phyloP scores from a whole-genome alignment of 1,140 invertebrate species.

The Pseudomyrmex pallidus region DNA sequence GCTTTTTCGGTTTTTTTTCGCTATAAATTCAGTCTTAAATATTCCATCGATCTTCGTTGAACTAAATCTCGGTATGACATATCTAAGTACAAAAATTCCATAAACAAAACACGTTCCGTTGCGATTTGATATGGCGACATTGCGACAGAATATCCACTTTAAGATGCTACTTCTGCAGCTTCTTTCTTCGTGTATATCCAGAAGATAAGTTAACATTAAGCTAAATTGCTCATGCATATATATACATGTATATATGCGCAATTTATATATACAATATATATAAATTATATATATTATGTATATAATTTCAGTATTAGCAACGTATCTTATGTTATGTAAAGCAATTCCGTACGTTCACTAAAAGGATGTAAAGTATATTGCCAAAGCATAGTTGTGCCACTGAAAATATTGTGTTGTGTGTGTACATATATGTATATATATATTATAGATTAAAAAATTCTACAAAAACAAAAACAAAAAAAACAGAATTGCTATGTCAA shows the following conservation, averaged over 20 bases:
- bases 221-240: conserved; percentile 66
- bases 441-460: conserved; percentile 52
- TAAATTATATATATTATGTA: no score
- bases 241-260: conserved; percentile 9
- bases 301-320: conserved; percentile 50
- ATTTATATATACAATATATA: neutral
- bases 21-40: conserved; percentile 85
- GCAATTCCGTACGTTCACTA: conserved; percentile 71
- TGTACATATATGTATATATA: conserved; percentile 26
- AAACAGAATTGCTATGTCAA: conserved; percentile 33
- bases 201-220: conserved; percentile 62
- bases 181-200: conserved; percentile 60
- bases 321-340: conserved; percentile 65
- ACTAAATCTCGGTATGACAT: conserved; percentile 72
- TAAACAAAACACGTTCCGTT: conserved; percentile 71
- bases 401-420: conserved; percentile 16
- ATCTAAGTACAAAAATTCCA: conserved; percentile 73
- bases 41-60: conserved; percentile 82
- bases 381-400: conserved; percentile 55
- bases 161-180: conserved; percentile 64
- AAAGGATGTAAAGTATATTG: conserved; percentile 47
- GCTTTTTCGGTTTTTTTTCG: conserved; percentile 71
- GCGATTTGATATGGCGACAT: conserved; percentile 77
- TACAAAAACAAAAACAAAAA: conserved; percentile 59
- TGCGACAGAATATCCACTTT: conserved; percentile 73